Evolutionary conservation across 1,140 invertebrate genomes (phyloP), one percentile per base, ranked within the genome.

Genomic region (Meloidogyne floridensis): DNA sequence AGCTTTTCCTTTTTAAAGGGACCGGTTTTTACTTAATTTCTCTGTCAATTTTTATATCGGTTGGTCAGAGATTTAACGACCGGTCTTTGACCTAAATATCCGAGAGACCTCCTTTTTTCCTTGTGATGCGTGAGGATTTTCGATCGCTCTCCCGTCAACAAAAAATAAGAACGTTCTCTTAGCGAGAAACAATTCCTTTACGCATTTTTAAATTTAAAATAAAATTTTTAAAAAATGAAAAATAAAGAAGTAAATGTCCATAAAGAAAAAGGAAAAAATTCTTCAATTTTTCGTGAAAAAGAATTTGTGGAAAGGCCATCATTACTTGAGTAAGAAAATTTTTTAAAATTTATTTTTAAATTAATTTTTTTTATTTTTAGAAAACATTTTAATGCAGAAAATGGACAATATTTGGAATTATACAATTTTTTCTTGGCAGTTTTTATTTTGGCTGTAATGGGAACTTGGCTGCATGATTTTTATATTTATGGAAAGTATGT

Each of bases 341-440:
- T n/a, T 65, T 65, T 32, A 32, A 32, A 32, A 32, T 32, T 32
- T 32, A 32, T 32, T 32, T 32, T 32, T 32, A 32, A 32, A 47
- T 6, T 6, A 47, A 47, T 47, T 47, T 47, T 47, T 47, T 65
- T 65, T 65, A 59, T n/a, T 65, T 84, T 79, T n/a, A 81, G 83
- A 32, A 59, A 76, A 59, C 54, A 80, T 3, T 85, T 81, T 81
- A 47, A 79, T 10, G 7, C 72, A 10, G 65, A 76, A 32, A 32
- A 32, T 53, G 85, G 85, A 13, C 47, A 81, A 76, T 42, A 70
- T 53, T 59, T 72, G 42, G 77, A 87, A 11, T 43, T 87, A 6
- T 88, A 83, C 78, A 88, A 88, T 76, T 88, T 88, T 53, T 84
- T 88, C 69, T 70, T 79, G 18, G 87, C 83, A 13, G 72, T 82